Conservation (phyloP, 2,888 invertebrate genomes). For the Mesorhabditis spiculigera region DNA sequence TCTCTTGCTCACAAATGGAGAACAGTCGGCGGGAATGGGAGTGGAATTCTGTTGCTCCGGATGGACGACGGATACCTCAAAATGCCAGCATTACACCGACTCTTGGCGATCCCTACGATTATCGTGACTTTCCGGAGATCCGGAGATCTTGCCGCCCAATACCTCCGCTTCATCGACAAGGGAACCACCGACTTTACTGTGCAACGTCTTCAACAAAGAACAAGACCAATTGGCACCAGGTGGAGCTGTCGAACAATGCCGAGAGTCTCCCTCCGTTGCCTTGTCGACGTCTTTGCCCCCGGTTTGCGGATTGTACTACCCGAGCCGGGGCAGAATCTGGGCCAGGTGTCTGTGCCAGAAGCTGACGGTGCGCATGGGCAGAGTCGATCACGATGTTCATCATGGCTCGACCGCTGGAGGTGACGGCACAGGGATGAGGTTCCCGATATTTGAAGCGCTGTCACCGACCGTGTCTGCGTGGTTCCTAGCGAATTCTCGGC, state of each 20-base stretch:
- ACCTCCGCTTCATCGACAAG: not conserved
- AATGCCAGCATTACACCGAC: too few species aligned
- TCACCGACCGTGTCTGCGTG: constrained; percentile 46
- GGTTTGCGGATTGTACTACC: too few species aligned
- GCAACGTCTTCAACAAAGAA: not conserved
- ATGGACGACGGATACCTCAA: too few species aligned
- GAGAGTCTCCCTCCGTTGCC: too few species aligned
- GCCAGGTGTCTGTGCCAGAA: not conserved
- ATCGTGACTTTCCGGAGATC: not conserved
- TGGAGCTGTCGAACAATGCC: too few species aligned
- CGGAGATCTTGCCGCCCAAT: not conserved
- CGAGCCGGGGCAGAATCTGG: too few species aligned
- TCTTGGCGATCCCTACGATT: too few species aligned
- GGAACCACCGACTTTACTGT: not conserved
- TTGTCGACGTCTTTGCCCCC: too few species aligned
- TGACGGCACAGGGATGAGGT: constrained; percentile 35
- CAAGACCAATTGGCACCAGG: not conserved
- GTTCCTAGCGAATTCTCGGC: too few species aligned
- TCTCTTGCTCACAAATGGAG: not conserved
- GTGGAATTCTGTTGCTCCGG: too few species aligned
- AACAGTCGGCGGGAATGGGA: not conserved
- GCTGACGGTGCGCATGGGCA: constrained; percentile 21
- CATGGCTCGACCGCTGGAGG: constrained; percentile 38
- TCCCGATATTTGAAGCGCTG: constrained; percentile 50
- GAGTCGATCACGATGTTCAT: constrained; percentile 29